A percentile compares a stretch with the other conserved stretches of the same genome.
These are phyloP conservation scores for Drosophila greeni DNA, from an alignment of 2,888 invertebrate species.

Conservation along the genomic window DNA sequence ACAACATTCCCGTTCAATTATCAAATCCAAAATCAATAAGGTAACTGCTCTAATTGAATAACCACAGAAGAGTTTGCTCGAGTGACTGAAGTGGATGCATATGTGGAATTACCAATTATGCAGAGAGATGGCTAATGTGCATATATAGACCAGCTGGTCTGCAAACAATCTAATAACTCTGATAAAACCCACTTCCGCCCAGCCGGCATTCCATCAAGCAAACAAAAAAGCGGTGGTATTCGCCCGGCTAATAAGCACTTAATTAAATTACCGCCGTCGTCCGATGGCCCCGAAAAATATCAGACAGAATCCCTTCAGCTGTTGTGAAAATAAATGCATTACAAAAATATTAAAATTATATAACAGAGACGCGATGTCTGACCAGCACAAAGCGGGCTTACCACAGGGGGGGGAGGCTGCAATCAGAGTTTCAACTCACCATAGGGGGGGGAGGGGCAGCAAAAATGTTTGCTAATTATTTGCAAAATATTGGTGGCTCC, in stretches of 20 bases:
- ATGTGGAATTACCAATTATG: conserved; percentile 27
- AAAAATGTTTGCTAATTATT: conserved; percentile 68
- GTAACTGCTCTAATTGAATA: conserved; percentile 28
- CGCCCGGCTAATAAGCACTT: conserved; percentile 64
- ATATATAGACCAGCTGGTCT: conserved; percentile 11
- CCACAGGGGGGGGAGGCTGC: conserved; percentile 1
- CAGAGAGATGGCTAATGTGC: conserved; percentile 3
- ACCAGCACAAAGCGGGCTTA: conserved; percentile 20
- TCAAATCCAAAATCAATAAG: conserved; percentile 29
- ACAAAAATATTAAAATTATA: conserved; percentile 68
- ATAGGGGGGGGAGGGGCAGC: conserved; percentile 16
- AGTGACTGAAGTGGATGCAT: conserved; percentile 20
- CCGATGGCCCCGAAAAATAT: conserved; percentile 32
- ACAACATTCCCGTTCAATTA: conserved; percentile 1
- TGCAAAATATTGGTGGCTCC: conserved; percentile 65
- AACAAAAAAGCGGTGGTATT: conserved; percentile 23
- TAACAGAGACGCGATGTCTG: conserved; percentile 28
- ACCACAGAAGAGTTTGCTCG: conserved; percentile 49
- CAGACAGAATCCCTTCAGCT: conserved; percentile 4
- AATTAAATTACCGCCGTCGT: conserved; percentile 60
- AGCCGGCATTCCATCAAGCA: conserved; percentile 12
- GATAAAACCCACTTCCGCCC: background rate
- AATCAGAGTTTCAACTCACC: conserved; percentile 19
- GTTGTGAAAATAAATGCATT: conserved; percentile 24
- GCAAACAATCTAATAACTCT: conserved; percentile 32